A percentile compares a stretch with the other conserved stretches of the same genome.
Conservation (phyloP, 2,888 invertebrate genomes). For the Trissolcus japonicus region DNA sequence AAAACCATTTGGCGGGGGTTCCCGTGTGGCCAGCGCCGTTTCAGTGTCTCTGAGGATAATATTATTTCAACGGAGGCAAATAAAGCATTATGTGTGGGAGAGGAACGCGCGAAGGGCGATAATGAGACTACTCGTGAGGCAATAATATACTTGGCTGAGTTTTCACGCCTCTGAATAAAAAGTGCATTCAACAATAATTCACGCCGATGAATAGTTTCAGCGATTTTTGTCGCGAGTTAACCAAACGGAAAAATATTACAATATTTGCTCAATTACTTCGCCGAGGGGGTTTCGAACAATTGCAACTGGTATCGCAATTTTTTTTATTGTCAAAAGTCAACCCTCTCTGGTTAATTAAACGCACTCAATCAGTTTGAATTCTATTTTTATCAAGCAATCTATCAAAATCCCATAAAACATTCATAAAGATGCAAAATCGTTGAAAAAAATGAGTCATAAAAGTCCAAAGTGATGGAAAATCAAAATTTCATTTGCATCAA, state of each 20-base stretch:
- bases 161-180: slow-evolving; percentile 49
- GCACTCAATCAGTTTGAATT: not conserved
- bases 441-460: too few relatives aligned
- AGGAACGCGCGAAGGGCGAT: slow-evolving; percentile 39
- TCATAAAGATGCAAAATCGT: too few relatives aligned
- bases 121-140: slow-evolving; percentile 61
- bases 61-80: slow-evolving; percentile 52
- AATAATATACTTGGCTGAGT: slow-evolving; percentile 58
- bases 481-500: slow-evolving; percentile 31
- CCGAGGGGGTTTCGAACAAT: not conserved
- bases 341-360: not conserved
- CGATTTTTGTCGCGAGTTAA: slow-evolving; percentile 29
- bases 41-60: slow-evolving; percentile 61
- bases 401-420: slow-evolving; percentile 8
- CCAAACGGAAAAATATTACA: slow-evolving; percentile 41
- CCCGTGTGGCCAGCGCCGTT: slow-evolving; percentile 61
- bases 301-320: not conserved
- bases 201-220: slow-evolving; percentile 21
- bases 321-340: not conserved
- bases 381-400: not conserved
- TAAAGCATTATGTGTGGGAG: slow-evolving; percentile 5
- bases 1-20: slow-evolving; percentile 63
- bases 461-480: too few relatives aligned
- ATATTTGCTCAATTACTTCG: slow-evolving; percentile 34
- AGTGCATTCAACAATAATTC: slow-evolving; percentile 39